Percentiles rank a stretch among this genome's conserved stretches.
phyloP scores from a whole-genome alignment of 2,113 vertebrate species.

The Sinocyclocheilus anshuiensis region DNA sequence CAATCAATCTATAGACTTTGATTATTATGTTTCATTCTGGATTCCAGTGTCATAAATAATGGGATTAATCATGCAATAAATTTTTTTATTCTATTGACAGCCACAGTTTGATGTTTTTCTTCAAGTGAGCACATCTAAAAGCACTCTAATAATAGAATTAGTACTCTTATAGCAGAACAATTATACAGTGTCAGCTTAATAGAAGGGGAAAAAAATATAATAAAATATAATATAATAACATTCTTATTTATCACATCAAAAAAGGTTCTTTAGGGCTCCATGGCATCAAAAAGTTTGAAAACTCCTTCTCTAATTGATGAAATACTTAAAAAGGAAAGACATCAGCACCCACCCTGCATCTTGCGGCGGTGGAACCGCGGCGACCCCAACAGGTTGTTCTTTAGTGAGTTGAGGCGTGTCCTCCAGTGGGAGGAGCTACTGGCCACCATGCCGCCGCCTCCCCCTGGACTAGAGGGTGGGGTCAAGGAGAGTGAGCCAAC shows the following conservation, averaged over 20 bases:
- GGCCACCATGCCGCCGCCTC: conserved; percentile 82
- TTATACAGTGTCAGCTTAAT: neutral
- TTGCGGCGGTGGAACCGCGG: conserved; percentile 92
- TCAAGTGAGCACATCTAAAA: neutral
- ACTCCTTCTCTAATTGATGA: neutral
- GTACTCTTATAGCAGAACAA: neutral
- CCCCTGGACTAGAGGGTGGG: conserved; percentile 88
- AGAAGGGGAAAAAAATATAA: neutral
- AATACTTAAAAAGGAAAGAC: neutral
- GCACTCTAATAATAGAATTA: neutral
- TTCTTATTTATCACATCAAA: neutral
- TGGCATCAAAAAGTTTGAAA: neutral
- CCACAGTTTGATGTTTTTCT: neutral
- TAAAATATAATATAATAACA: neutral
- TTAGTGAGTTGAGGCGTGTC: conserved; percentile 91
- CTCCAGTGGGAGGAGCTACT: conserved; percentile 85
- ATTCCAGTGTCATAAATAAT: neutral
- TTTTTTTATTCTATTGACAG: neutral
- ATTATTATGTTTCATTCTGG: neutral
- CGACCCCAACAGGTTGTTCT: conserved; percentile 91
- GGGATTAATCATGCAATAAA: neutral
- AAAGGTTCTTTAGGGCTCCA: neutral
- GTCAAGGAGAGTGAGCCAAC: conserved; percentile 80
- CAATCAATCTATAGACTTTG: neutral
- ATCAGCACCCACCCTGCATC: conserved; percentile 80